Conservation (phyloP, 2,888 invertebrate species). For the Sialis fuliginosa region DNA sequence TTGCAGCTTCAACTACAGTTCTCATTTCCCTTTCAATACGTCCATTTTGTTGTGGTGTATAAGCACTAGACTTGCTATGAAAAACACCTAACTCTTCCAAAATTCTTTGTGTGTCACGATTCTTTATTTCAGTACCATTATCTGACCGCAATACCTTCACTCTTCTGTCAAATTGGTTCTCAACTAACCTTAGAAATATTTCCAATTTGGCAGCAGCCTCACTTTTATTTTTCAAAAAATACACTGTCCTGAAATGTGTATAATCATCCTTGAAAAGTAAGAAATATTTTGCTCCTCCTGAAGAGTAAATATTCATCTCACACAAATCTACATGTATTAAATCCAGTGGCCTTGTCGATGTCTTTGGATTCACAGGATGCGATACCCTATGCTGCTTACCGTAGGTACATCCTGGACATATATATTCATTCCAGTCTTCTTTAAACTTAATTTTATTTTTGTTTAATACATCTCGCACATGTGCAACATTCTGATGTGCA, state of each 20-base stretch:
- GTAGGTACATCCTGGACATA: conserved; percentile 4
- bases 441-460: conserved; percentile 1
- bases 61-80: conserved; percentile 7
- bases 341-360: conserved; percentile 10
- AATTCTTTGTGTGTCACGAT: conserved; percentile 10
- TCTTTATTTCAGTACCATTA: conserved; percentile 16
- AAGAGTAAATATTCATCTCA: conserved; percentile 12
- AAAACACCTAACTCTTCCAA: conserved; percentile 13
- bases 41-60: conserved; percentile 18
- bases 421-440: conserved; percentile 5
- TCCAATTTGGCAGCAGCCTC: conserved; percentile 12
- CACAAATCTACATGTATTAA: conserved; percentile 13
- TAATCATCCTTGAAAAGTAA: conserved; percentile 14
- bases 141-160: conserved; percentile 13
- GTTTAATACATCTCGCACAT: conserved; percentile 11
- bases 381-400: conserved; percentile 8
- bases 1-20: conserved; percentile 16
- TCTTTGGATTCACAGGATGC: conserved; percentile 10
- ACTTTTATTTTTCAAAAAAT: conserved; percentile 15
- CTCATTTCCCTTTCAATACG: conserved; percentile 18
- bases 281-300: conserved; percentile 16
- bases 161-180: conserved; percentile 15
- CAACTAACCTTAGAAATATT: conserved; percentile 12
- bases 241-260: conserved; percentile 13
- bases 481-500: conserved; percentile 14